Base-by-base conservation (phyloP, 53 echinoderm and acorn worm genomes). In the Echinometra lucunter region DNA sequence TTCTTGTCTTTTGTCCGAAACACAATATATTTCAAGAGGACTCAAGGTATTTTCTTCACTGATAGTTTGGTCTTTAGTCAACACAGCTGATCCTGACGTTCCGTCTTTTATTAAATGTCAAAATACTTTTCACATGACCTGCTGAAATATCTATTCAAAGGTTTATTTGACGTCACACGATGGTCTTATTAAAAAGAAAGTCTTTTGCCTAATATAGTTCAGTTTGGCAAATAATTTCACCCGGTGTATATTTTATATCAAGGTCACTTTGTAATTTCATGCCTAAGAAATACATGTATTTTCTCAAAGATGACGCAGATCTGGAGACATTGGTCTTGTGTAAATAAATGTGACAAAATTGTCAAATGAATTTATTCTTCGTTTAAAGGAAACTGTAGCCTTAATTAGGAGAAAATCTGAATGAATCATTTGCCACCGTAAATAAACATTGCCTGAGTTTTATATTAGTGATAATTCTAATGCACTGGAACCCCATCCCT, bases 21-120 rank as follows among this genome's bases (percentile, higher is more conserved):
- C 44, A 81, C 81, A 81, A 81, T 81, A 10, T 81, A 81, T 81
- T 81, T 81, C 44, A 44, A 81, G 85, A 53, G 28, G 27, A 49
- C 85, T 85, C 49, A 49, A 49, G 85, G 85, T 85, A 85, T 85
- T 85, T 49, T 85, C 49, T 47, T 49, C 7, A 3, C 18, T 49
- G 49, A 85, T 85, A 49, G 85, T 85, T 47, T 85, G 85, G 47
- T 47, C 85, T 12, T 47, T 85, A 49, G 85, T 49, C 42, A 47
- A 85, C 49, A 85, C 49, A 49, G 85, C 85, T 85, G 49, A 85
- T 85, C 85, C 85, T 5, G 0, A 75, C 17, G 40, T 40, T 34
- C 74, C 30, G 8, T 72, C 38, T 85, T 23, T 37, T 37, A 85
- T n/a, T 45, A 49, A 85, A 85, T 85, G 85, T 85, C n/a, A 47